Evolutionary conservation across 2,888 invertebrate genomes (phyloP).

Genomic region (Eupithecia pulchellata): DNA sequence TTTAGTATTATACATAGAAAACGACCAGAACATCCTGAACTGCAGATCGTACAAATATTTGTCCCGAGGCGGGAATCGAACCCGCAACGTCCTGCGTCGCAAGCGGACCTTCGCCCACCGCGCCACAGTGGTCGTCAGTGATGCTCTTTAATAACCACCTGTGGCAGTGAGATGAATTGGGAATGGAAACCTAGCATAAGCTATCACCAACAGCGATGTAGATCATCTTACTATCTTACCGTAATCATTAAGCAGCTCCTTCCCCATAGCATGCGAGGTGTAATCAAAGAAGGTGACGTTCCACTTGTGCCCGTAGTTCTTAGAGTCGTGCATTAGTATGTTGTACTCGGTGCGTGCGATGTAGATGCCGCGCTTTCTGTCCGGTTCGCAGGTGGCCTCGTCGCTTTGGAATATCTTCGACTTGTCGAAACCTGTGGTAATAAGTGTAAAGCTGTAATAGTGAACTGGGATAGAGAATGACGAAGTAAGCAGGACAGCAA

Average conservation of each 20-base stretch:
- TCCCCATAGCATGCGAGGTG: slow-evolving; percentile 92
- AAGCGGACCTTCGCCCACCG: too few species aligned
- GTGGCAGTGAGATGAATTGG: too few species aligned
- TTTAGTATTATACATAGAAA: too few species aligned
- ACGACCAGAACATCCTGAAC: too few species aligned
- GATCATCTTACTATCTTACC: slow-evolving; percentile 84
- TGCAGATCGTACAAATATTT: too few species aligned
- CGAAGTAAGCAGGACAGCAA: too few species aligned
- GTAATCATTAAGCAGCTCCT: slow-evolving; percentile 91
- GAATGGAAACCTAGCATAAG: too few species aligned
- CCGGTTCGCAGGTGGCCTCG: slow-evolving; percentile 88
- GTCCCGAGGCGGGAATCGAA: too few species aligned
- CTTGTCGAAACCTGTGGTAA: slow-evolving; percentile 78
- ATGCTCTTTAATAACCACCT: too few species aligned
- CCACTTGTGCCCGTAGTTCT: slow-evolving; percentile 90
- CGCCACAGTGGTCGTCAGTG: too few species aligned
- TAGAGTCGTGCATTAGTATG: slow-evolving; percentile 96
- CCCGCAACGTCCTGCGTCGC: too few species aligned
- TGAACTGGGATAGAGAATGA: too few species aligned
- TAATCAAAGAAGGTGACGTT: slow-evolving; percentile 99
- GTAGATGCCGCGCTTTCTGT: slow-evolving; percentile 89
- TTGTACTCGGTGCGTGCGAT: slow-evolving; percentile 96
- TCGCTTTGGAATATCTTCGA: slow-evolving; percentile 76
- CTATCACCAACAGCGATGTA: background rate
- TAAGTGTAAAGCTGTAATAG: background rate